Conservation (phyloP, 1,140 invertebrate genomes). For the Platyscapa corneri region DNA sequence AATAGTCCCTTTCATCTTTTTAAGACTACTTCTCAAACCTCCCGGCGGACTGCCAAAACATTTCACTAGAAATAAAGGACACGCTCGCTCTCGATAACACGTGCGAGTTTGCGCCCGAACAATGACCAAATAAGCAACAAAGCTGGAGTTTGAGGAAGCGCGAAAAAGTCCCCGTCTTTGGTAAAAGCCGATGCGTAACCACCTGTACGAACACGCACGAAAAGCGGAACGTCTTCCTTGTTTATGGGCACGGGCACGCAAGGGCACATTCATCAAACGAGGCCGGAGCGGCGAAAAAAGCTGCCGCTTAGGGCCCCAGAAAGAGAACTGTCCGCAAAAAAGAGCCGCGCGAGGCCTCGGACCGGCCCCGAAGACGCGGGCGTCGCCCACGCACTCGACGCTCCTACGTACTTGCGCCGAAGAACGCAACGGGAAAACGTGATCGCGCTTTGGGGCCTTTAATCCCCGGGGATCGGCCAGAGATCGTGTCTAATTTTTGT, state of each 20-base stretch:
- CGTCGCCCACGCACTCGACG: background rate
- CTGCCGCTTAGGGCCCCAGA: background rate
- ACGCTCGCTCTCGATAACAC: background rate
- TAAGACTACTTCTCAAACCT: background rate
- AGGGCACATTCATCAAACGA: conserved; percentile 10
- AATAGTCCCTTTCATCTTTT: background rate
- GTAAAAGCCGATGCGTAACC: background rate
- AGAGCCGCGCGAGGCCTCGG: background rate
- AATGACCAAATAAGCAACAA: background rate
- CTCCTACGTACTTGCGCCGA: background rate
- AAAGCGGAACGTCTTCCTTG: background rate
- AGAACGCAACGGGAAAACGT: background rate
- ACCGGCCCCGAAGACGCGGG: background rate
- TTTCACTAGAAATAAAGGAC: background rate
- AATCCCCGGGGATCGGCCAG: background rate
- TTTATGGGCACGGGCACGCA: background rate
- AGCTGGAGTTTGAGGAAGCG: background rate
- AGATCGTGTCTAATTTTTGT: conserved; percentile 23
- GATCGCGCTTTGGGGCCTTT: background rate
- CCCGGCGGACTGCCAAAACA: background rate
- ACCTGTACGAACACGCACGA: background rate
- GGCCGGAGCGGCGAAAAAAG: too few species aligned
- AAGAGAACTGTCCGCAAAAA: background rate
- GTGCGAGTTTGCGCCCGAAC: background rate
- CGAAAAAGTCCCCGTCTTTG: background rate